These are phyloP conservation scores for Stenoptilia bipunctidactyla DNA, from an alignment of 2,888 invertebrate species.

Conservation along the genomic window DNA sequence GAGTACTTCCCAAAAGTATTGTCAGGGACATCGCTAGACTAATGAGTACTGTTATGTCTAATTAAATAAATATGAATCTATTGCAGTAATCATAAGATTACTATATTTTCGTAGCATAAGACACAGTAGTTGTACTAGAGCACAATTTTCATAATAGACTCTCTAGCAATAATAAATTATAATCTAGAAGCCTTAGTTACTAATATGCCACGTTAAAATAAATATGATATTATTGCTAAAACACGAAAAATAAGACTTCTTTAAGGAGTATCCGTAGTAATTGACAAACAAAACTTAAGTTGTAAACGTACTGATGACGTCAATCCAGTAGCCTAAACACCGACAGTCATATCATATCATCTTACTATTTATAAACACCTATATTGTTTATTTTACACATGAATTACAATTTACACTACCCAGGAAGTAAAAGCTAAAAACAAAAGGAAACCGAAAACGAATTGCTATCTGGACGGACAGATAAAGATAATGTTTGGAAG, in stretches of 20 bases:
- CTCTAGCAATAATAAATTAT: conserved; percentile 17
- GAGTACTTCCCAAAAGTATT: conserved; percentile 25
- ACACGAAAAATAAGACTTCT: not conserved
- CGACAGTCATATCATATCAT: conserved; percentile 51
- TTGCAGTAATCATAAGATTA: conserved; percentile 5
- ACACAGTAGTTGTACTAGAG: conserved; percentile 53
- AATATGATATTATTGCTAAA: too few relatives aligned
- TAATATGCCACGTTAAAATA: not conserved
- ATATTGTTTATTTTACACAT: conserved; percentile 37
- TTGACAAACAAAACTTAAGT: conserved; percentile 27
- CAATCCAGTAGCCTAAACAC: conserved; percentile 37
- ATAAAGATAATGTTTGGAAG: conserved; percentile 19
- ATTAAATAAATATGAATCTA: conserved; percentile 11
- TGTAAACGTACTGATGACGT: conserved; percentile 34
- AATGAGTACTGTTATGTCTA: not conserved
- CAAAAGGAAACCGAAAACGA: too few relatives aligned
- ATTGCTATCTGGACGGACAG: conserved; percentile 56
- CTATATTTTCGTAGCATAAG: conserved; percentile 27
- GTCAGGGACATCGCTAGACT: conserved; percentile 9
- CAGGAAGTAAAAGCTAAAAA: conserved; percentile 19
- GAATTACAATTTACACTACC: conserved; percentile 33
- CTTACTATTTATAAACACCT: conserved; percentile 51
- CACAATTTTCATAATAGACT: conserved; percentile 17
- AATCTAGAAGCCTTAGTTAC: not conserved
- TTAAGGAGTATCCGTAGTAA: conserved; percentile 29